phyloP scores from a whole-genome alignment of 2,888 invertebrate species.

The Eristalinus sepulchralis region DNA sequence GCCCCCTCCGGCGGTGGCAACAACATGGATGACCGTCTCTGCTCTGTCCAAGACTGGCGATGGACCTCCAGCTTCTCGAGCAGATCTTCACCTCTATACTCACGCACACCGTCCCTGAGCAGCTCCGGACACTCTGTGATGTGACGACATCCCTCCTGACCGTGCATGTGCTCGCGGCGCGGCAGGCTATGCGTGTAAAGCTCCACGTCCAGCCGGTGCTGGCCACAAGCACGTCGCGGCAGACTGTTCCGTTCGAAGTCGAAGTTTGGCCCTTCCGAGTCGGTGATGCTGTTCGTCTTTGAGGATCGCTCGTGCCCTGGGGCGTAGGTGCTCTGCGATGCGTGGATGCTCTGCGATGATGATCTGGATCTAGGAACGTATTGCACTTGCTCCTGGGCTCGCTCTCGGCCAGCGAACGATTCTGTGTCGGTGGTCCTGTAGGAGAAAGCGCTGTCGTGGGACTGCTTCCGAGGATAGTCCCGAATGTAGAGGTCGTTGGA shows the following conservation, averaged over 20 bases:
- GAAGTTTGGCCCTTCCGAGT: conserved; percentile 69
- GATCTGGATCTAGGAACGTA: conserved; percentile 57
- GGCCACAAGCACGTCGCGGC: conserved; percentile 79
- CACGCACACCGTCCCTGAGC: conserved; percentile 70
- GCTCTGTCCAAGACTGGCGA: conserved; percentile 59
- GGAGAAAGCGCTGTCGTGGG: conserved; percentile 73
- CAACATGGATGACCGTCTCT: conserved; percentile 61
- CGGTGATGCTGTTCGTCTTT: conserved; percentile 45
- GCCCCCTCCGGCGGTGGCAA: conserved; percentile 27
- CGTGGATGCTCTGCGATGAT: conserved; percentile 69
- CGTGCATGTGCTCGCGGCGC: conserved; percentile 77
- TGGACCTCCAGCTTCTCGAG: conserved; percentile 59
- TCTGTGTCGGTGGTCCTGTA: conserved; percentile 75
- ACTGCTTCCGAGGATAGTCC: conserved; percentile 72
- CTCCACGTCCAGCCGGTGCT: conserved; percentile 78
- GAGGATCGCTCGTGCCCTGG: conserved; percentile 38
- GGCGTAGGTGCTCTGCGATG: conserved; percentile 57
- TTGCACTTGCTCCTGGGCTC: conserved; percentile 46
- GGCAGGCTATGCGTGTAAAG: conserved; percentile 80
- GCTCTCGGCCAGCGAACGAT: conserved; percentile 41
- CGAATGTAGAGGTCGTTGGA: conserved; percentile 50
- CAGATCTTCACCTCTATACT: conserved; percentile 57
- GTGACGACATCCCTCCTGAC: conserved; percentile 78
- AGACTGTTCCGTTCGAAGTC: conserved; percentile 80
- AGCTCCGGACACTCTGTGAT: conserved; percentile 80